phyloP scores from a whole-genome alignment of 1,140 invertebrate genomes.

The Zaprionus ornatus region DNA sequence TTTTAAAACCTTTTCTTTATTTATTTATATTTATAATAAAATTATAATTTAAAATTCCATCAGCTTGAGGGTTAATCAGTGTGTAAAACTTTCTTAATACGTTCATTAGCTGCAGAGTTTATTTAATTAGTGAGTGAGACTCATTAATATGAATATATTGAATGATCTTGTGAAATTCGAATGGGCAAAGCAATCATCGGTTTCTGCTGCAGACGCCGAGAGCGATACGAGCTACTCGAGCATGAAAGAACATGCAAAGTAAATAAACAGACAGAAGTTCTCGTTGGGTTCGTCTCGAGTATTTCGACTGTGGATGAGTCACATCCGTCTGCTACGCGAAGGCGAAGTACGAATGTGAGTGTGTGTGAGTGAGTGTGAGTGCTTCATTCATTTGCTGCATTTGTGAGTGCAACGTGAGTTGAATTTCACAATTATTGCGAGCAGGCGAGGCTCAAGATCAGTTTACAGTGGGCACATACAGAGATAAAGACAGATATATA shows the following conservation, averaged over 20 bases:
- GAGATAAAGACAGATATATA: background rate
- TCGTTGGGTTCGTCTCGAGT: slow-evolving; percentile 24
- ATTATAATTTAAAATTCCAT: background rate
- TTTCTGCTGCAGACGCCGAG: background rate
- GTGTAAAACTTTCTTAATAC: background rate
- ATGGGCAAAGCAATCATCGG: slow-evolving; percentile 37
- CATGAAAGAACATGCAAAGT: slow-evolving; percentile 55
- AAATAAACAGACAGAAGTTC: slow-evolving; percentile 24
- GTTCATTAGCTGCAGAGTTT: background rate
- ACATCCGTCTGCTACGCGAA: slow-evolving; percentile 60
- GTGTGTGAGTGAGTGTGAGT: background rate
- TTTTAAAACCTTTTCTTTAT: background rate
- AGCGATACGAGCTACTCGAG: slow-evolving; percentile 55
- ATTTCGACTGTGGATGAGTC: slow-evolving; percentile 67
- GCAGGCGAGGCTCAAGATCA: slow-evolving; percentile 35
- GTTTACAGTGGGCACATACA: slow-evolving; percentile 12
- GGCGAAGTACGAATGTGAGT: background rate
- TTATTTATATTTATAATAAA: background rate
- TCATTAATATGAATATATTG: slow-evolving; percentile 13
- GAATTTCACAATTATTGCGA: slow-evolving; percentile 44
- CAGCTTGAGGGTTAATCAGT: background rate
- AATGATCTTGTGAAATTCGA: slow-evolving; percentile 43
- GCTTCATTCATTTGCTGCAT: slow-evolving; percentile 36
- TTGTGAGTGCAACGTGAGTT: slow-evolving; percentile 42
- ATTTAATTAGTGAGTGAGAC: background rate